Conservation (phyloP, 2,888 invertebrate species). For the Drosophila mimetica region DNA sequence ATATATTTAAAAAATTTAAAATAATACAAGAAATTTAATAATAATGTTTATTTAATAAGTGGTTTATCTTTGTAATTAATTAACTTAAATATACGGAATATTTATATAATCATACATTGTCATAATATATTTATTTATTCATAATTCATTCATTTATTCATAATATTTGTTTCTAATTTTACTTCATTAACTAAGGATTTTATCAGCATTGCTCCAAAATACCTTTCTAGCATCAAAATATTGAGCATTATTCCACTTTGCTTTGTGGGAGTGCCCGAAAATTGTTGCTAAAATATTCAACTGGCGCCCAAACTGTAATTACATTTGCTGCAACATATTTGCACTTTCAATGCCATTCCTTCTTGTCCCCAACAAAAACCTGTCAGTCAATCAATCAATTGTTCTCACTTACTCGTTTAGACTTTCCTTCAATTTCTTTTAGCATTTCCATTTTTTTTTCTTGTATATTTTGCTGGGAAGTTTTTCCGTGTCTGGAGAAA, state of each 20-base stretch:
- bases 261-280: background rate
- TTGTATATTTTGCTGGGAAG: conserved; percentile 13
- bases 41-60: too few species aligned
- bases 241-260: background rate
- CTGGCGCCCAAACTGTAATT: conserved; percentile 17
- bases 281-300: conserved; percentile 1
- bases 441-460: background rate
- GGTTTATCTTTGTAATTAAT: background rate
- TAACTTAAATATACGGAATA: background rate
- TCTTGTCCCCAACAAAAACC: conserved; percentile 16
- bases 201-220: background rate
- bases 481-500: conserved; percentile 49
- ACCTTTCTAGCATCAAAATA: background rate
- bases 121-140: too few species aligned
- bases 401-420: conserved; percentile 40
- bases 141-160: too few species aligned
- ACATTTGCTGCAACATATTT: conserved; percentile 36
- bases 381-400: conserved; percentile 69
- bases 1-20: background rate
- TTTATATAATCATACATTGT: too few species aligned
- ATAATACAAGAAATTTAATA: background rate
- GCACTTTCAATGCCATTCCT: conserved; percentile 30
- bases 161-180: too few species aligned
- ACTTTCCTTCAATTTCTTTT: conserved; percentile 14
- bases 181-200: too few species aligned